Percentiles rank a stretch among this genome's conserved stretches.
phyloP scores from a whole-genome alignment of 1,140 invertebrate species.

The Periplaneta americana region DNA sequence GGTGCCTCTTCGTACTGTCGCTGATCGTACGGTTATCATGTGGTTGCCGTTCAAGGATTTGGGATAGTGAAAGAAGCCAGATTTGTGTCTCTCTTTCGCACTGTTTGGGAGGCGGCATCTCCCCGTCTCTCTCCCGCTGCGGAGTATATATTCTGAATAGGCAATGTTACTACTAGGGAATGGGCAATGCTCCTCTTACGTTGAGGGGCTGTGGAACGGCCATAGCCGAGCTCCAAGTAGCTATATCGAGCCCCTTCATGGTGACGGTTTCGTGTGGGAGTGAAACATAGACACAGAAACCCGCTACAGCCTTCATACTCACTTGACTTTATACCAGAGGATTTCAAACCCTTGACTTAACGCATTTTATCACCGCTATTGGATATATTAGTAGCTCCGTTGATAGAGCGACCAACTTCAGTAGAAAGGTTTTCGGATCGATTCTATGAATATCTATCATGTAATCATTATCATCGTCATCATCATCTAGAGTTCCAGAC shows the following conservation, averaged over 20 bases:
- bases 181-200: background rate
- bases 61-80: background rate
- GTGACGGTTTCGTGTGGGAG: background rate
- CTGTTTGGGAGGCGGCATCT: background rate
- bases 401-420: too few species aligned
- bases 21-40: background rate
- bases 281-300: background rate
- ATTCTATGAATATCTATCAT: too few species aligned
- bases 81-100: background rate
- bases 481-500: too few species aligned
- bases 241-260: background rate
- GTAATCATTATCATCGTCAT: too few species aligned
- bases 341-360: background rate
- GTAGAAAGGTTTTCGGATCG: too few species aligned
- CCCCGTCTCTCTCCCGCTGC: background rate
- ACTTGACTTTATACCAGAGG: background rate
- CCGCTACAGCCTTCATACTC: background rate
- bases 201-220: background rate
- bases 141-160: background rate
- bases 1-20: background rate
- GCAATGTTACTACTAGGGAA: background rate
- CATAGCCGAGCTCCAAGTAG: background rate
- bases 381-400: too few species aligned
- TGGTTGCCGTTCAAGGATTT: background rate
- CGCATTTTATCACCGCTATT: too few species aligned